These are phyloP conservation scores for Aplidium turbinatum DNA, from an alignment of 23 tunicate genomes.

Conservation along the genomic window DNA sequence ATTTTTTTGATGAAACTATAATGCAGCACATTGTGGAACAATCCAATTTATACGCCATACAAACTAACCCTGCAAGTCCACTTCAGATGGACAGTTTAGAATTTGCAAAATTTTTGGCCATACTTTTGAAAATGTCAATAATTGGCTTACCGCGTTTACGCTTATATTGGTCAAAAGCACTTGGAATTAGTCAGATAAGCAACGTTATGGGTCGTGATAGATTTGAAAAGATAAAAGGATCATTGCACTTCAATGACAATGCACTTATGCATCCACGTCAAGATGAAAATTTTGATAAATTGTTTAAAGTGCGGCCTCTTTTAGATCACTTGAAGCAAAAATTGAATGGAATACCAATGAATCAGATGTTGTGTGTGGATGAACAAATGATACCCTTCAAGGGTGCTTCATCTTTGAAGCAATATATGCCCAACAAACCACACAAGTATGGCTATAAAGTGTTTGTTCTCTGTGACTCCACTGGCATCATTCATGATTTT, in stretches of 20 bases:
- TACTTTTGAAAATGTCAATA: conserved; percentile 4
- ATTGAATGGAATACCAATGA: conserved; percentile 15
- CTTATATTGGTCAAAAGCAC: background rate
- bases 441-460: conserved; percentile 26
- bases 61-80: background rate
- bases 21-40: conserved; percentile 26
- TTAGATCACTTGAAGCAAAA: conserved; percentile 1
- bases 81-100: background rate
- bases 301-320: conserved; percentile 22
- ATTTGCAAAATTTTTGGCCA: background rate
- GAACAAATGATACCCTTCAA: conserved; percentile 31
- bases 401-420: conserved; percentile 5
- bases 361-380: conserved; percentile 7
- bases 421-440: conserved; percentile 15
- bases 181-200: background rate
- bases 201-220: conserved; percentile 2
- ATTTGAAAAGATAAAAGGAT: conserved; percentile 9
- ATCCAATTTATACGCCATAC: conserved; percentile 5
- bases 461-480: background rate
- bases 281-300: conserved; percentile 2
- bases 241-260: conserved; percentile 11
- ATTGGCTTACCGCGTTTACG: background rate
- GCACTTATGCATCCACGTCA: background rate
- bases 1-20: background rate
- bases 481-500: conserved; percentile 15